Evolutionary conservation across 2,797 vertebrate species (phyloP).

Genomic region (Bryconaethiops microstoma): DNA sequence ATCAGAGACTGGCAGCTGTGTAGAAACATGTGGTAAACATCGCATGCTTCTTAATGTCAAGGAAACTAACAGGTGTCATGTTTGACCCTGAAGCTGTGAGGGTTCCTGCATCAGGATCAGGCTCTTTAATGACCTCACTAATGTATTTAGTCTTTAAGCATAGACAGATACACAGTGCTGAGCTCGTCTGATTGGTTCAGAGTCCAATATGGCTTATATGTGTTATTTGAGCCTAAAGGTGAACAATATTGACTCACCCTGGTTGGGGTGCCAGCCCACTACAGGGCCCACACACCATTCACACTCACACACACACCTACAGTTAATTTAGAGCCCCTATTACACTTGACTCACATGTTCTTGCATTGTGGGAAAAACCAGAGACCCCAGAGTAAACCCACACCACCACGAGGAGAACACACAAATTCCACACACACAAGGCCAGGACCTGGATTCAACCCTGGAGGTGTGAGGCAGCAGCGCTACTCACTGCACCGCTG

Average conservation of each 20-base stretch:
- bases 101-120: background rate
- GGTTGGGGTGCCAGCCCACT: too few species aligned
- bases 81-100: background rate
- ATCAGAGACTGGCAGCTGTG: background rate
- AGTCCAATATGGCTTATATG: background rate
- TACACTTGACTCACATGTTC: too few species aligned
- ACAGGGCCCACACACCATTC: too few species aligned
- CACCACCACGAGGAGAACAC: too few species aligned
- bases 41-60: background rate
- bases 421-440: too few species aligned
- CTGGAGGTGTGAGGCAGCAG: too few species aligned
- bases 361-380: too few species aligned
- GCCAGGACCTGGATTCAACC: too few species aligned
- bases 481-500: too few species aligned
- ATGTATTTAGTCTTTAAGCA: background rate
- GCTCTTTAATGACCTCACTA: constrained; percentile 3
- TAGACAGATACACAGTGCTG: background rate
- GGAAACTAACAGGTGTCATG: background rate
- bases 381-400: too few species aligned
- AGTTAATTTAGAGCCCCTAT: too few species aligned
- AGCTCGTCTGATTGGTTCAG: background rate
- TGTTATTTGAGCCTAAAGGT: background rate
- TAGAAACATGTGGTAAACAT: background rate
- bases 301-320: background rate
- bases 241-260: background rate